Evolutionary conservation across 2,797 vertebrate species (phyloP), one percentile per base, ranked within the genome.

Genomic region (Myripristis murdjan): DNA sequence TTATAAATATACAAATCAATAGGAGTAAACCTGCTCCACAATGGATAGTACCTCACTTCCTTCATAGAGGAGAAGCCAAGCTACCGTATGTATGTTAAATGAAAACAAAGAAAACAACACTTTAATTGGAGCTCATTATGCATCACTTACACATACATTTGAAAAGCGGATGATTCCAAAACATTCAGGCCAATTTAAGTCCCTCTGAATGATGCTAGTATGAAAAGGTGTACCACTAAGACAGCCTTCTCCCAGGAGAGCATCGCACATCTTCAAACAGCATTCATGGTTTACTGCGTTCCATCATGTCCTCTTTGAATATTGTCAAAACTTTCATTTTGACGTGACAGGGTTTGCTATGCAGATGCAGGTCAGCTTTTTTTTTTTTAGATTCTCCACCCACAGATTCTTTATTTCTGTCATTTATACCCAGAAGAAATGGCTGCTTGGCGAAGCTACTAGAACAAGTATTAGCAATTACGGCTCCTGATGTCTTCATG

Each of bases 71-170:
- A 62, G n/a, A 71, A 81, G 65, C 41, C n/a, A 8, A 49, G 63
- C 53, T 64, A n/a, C n/a, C n/a, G n/a, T n/a, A 61, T 81, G 49
- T 58, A 43, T 73, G 57, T 79, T 79, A 83, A 75, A 61, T 70
- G 53, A 72, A 82, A n/a, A 68, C 68, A 41, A 85, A 72, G 81
- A 70, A 66, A 28, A 85, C 70, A 81, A 77, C 51, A 68, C 64
- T 89, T 88, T 92, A 91, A 92, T 90, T 91, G 88, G 83, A 62
- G 69, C 88, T 92, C 87, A 90, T 92, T 93, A 92, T 85, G 74
- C 84, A 74, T 14, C 49, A 35, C 51, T 65, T 81, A 79, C 14
- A 61, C 88, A 90, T 84, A 82, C 87, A 84, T 91, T 83, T 75
- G 62, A 81, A 89, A 90, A 88, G 53, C 82, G 77, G 73, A 89